phyloP scores from a whole-genome alignment of 1,140 invertebrate species.

The Bombus fervidus region DNA sequence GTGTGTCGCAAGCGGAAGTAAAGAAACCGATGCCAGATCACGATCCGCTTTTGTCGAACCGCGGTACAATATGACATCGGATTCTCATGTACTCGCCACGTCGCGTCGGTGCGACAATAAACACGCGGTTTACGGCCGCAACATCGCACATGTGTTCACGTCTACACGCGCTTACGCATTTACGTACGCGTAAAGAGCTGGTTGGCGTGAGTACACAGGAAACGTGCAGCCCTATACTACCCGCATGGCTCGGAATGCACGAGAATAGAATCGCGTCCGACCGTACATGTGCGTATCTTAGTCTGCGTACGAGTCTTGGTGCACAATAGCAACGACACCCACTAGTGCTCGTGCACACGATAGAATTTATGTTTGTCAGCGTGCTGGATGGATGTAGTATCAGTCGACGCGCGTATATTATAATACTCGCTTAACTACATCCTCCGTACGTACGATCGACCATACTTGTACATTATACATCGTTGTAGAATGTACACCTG shows the following conservation, averaged over 20 bases:
- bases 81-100: constrained; percentile 47
- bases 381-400: not conserved
- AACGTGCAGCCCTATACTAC: constrained; percentile 40
- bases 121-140: constrained; percentile 42
- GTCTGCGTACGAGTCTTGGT: not conserved
- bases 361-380: constrained; percentile 16
- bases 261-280: constrained; percentile 43
- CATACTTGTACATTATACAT: not conserved
- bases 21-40: constrained; percentile 43
- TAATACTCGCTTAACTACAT: constrained; percentile 30
- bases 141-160: constrained; percentile 33
- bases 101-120: constrained; percentile 55
- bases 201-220: constrained; percentile 43
- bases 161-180: constrained; percentile 23
- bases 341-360: not conserved
- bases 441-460: not conserved
- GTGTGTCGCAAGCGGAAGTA: constrained; percentile 52
- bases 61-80: constrained; percentile 50
- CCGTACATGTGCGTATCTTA: not conserved
- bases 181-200: constrained; percentile 23
- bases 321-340: constrained; percentile 34
- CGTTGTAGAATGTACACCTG: constrained; percentile 15
- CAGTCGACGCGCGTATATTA: constrained; percentile 13
- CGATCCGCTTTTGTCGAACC: constrained; percentile 35
- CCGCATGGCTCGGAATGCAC: constrained; percentile 53